Evolutionary conservation across 2,888 invertebrate genomes (phyloP).

Genomic region (Eupithecia abbreviata): DNA sequence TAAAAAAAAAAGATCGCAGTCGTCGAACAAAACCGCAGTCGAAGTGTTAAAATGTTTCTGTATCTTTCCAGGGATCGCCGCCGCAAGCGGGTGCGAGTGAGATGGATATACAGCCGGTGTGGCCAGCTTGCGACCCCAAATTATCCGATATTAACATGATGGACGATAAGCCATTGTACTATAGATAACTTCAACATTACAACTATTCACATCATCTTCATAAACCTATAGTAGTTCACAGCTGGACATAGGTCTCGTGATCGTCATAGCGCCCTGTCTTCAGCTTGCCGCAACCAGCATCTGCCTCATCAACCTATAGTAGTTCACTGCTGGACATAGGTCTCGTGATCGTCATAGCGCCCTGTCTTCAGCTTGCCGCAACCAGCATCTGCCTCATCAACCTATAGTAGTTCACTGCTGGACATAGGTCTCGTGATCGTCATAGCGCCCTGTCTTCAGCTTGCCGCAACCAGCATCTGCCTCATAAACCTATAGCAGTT

Average conservation of each 20-base stretch:
- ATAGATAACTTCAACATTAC: slow-evolving; percentile 44
- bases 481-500: not conserved
- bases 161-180: slow-evolving; percentile 65
- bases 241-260: not conserved
- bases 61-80: slow-evolving; percentile 52
- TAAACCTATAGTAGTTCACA: not conserved
- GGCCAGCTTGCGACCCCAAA: slow-evolving; percentile 67
- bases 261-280: not conserved
- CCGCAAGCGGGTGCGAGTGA: slow-evolving; percentile 49
- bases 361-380: too few relatives aligned
- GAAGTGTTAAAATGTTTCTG: not conserved
- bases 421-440: not conserved
- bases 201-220: not conserved
- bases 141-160: slow-evolving; percentile 58
- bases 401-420: not conserved
- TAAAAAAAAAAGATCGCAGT: too few relatives aligned
- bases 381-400: too few relatives aligned
- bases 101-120: slow-evolving; percentile 60
- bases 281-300: not conserved
- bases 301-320: not conserved
- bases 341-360: too few relatives aligned
- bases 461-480: not conserved
- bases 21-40: not conserved
- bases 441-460: not conserved
- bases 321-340: too few relatives aligned